These are phyloP conservation scores for Eupithecia pulchellata DNA, from an alignment of 2,888 invertebrate species.

Conservation along the genomic window DNA sequence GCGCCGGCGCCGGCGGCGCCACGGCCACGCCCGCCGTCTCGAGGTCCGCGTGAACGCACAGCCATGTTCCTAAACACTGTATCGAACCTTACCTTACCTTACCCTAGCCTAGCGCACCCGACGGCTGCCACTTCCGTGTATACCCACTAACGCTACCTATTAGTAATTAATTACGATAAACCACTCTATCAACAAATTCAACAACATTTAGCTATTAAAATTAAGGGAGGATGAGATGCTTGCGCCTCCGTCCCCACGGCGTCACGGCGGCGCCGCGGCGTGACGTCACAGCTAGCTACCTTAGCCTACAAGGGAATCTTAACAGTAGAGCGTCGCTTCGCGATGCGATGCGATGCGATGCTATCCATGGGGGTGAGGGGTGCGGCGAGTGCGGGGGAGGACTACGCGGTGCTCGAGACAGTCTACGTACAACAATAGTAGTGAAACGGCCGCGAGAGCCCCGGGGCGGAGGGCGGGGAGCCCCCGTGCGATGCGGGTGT, in stretches of 20 bases:
- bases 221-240: slow-evolving; percentile 71
- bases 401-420: slow-evolving; percentile 31
- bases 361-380: slow-evolving; percentile 15
- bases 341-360: slow-evolving; percentile 32
- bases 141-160: slow-evolving; percentile 74
- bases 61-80: slow-evolving; percentile 79
- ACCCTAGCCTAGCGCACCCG: slow-evolving; percentile 74
- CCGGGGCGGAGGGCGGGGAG: background rate
- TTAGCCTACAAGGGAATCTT: slow-evolving; percentile 35
- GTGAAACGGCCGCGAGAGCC: slow-evolving; percentile 27
- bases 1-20: slow-evolving; percentile 60
- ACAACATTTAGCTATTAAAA: slow-evolving; percentile 85
- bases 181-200: slow-evolving; percentile 84
- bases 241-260: slow-evolving; percentile 25
- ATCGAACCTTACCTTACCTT: slow-evolving; percentile 72
- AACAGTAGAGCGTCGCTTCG: slow-evolving; percentile 33
- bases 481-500: slow-evolving; percentile 24
- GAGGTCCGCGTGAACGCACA: slow-evolving; percentile 79
- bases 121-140: slow-evolving; percentile 68
- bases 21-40: slow-evolving; percentile 63
- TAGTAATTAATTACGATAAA: slow-evolving; percentile 78
- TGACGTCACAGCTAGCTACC: slow-evolving; percentile 45
- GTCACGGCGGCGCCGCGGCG: slow-evolving; percentile 36
- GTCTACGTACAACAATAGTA: slow-evolving; percentile 33
- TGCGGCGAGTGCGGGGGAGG: slow-evolving; percentile 26